Conservation (phyloP, 2,888 invertebrate species). For the Empis livida region DNA sequence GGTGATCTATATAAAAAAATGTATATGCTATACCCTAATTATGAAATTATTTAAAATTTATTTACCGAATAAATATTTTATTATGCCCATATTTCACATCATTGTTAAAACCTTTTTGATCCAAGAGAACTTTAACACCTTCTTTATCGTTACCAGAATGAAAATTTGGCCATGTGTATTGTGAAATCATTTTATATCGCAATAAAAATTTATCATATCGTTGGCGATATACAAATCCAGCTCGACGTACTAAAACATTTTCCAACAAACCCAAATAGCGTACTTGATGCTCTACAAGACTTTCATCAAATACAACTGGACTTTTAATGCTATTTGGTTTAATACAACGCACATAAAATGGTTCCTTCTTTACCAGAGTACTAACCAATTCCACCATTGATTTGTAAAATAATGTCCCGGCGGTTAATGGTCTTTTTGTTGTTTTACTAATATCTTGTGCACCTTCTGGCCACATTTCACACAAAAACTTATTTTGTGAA, state of each 20-base stretch:
- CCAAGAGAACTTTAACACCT: slow-evolving; percentile 72
- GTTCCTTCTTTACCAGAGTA: slow-evolving; percentile 83
- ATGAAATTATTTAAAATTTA: neutral
- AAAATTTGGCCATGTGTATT: slow-evolving; percentile 95
- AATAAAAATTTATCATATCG: slow-evolving; percentile 85
- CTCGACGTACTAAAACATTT: slow-evolving; percentile 89
- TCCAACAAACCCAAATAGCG: slow-evolving; percentile 83
- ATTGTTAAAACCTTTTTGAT: slow-evolving; percentile 58
- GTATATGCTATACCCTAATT: neutral
- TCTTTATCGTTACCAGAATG: slow-evolving; percentile 62
- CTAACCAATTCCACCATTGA: slow-evolving; percentile 85
- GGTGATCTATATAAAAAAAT: slow-evolving; percentile 45
- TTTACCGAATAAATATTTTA: slow-evolving; percentile 80
- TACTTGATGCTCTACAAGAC: slow-evolving; percentile 43
- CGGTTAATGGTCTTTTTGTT: slow-evolving; percentile 88
- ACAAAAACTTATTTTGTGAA: slow-evolving; percentile 63
- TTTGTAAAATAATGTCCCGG: slow-evolving; percentile 86
- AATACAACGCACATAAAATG: slow-evolving; percentile 93
- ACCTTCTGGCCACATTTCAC: slow-evolving; percentile 95
- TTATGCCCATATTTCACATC: slow-evolving; percentile 93
- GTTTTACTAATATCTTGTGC: slow-evolving; percentile 79
- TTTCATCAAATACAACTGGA: slow-evolving; percentile 70
- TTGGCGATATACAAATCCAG: slow-evolving; percentile 94
- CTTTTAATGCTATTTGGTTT: slow-evolving; percentile 95
- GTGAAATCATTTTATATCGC: slow-evolving; percentile 93